Conservation (phyloP, 1,140 invertebrate species). For the Cydia pomonella region DNA sequence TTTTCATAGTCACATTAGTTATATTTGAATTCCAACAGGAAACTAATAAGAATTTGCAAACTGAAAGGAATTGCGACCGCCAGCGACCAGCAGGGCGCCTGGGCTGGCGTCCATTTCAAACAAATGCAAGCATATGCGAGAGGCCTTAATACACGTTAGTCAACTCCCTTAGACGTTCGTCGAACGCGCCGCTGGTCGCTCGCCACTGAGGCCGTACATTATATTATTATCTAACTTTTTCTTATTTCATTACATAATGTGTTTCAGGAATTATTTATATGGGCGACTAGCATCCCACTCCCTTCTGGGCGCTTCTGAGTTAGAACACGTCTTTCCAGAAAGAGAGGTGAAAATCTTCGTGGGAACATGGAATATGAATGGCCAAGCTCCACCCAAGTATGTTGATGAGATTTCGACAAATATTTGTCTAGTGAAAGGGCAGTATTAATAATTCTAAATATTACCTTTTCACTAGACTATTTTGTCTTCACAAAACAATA, state of each 20-base stretch:
- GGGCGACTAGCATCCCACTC: conserved; percentile 89
- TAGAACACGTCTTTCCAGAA: conserved; percentile 92
- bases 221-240: background rate
- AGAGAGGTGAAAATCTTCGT: conserved; percentile 93
- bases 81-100: no score
- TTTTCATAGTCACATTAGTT: no score
- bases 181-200: no score
- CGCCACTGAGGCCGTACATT: no score
- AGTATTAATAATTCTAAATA: background rate
- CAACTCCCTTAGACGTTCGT: no score
- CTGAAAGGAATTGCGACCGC: background rate
- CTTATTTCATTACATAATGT: conserved; percentile 29
- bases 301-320: conserved; percentile 89
- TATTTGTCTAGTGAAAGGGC: background rate
- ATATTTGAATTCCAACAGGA: background rate
- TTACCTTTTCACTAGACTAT: no score
- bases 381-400: conserved; percentile 88
- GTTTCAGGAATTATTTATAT: conserved; percentile 87
- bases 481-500: no score
- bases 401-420: conserved; percentile 36
- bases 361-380: conserved; percentile 98
- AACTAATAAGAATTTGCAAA: conserved; percentile 29
- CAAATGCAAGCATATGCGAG: no score
- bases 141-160: no score
- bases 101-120: no score